Base-by-base conservation (phyloP, 1,140 invertebrate species). In the Scaptomyza hsui region DNA sequence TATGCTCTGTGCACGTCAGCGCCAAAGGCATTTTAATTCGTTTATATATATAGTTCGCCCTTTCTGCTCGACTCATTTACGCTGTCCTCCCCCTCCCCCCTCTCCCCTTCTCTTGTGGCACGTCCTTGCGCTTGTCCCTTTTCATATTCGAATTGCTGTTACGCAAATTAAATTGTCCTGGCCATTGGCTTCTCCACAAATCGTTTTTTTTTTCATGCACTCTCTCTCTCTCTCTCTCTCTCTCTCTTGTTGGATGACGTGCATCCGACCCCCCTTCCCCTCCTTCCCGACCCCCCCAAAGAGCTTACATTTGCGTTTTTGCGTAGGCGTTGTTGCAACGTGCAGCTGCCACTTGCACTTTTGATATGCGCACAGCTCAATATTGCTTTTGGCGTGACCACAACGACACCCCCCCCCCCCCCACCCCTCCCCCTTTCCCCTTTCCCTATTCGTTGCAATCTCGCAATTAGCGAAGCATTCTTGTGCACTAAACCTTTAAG, bases 11-110 rank as follows among this genome's bases (percentile, higher is more conserved):
- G 47, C 63, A 78, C 62, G 63, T 77, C 78, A 81, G 56, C 44
- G 70, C 78, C 71, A 61, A 82, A 78, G 78, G 78, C 74, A 75
- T 82, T 82, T 82, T 82, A 82, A 83, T 83, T 83, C 80, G 72
- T 83, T 83, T 78, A 83, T 83, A 55, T 83, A 83, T 78, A 83
- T 83, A 55, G 47, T 56, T 56, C 55, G 41, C 47, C 39, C 44
- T 56, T 13, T 29, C 19, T 18, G 37, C 42, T 52, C 62, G 61
- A 74, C 74, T 76, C 75, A 78, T 77, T 78, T 72, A 61, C 69
- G 62, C 68, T 68, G 61, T 47, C 75, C 45, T 65, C n/a, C n/a
- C n/a, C n/a, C n/a, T n/a, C n/a, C n/a, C n/a, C n/a, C n/a, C n/a
- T n/a, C n/a, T n/a, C n/a, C n/a, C n/a, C n/a, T n/a, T n/a, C n/a